Evolutionary conservation across 2,888 invertebrate species (phyloP).

Genomic region (Cecidostiba fungosa): DNA sequence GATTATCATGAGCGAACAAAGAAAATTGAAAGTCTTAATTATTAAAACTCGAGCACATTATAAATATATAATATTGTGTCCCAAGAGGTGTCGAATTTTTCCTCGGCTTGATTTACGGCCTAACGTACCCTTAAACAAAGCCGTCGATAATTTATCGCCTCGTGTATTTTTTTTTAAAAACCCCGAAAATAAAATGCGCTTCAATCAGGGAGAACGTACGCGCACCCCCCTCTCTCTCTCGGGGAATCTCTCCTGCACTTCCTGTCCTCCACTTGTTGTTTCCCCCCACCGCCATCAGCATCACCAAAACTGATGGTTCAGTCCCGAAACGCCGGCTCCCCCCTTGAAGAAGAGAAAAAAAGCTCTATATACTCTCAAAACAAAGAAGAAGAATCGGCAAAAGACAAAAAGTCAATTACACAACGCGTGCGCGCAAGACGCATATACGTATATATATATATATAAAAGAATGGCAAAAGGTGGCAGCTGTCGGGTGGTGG

Average conservation of each 20-base stretch:
- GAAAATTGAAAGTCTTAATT: background rate
- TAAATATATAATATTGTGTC: too few relatives aligned
- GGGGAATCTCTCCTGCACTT: slow-evolving; percentile 20
- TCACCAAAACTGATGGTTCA: background rate
- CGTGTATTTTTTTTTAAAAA: background rate
- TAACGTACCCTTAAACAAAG: background rate
- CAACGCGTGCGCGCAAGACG: background rate
- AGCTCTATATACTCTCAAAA: background rate
- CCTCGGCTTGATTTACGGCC: background rate
- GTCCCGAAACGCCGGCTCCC: slow-evolving; percentile 9
- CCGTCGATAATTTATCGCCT: background rate
- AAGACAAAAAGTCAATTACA: slow-evolving; percentile 27
- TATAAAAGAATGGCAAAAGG: slow-evolving; percentile 54
- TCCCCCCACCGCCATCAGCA: background rate
- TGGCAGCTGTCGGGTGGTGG: slow-evolving; percentile 61
- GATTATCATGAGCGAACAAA: too few relatives aligned
- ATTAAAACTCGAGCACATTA: background rate
- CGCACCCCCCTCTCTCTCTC: slow-evolving; percentile 1
- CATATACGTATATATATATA: background rate
- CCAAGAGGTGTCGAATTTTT: too few relatives aligned
- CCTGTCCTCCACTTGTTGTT: slow-evolving; percentile 48
- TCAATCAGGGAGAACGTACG: background rate
- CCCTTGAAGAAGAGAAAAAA: background rate
- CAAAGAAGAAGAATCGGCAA: slow-evolving; percentile 15
- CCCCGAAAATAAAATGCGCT: slow-evolving; percentile 8